Conservation (phyloP, 2,113 vertebrate species). For the Rutilus rutilus region DNA sequence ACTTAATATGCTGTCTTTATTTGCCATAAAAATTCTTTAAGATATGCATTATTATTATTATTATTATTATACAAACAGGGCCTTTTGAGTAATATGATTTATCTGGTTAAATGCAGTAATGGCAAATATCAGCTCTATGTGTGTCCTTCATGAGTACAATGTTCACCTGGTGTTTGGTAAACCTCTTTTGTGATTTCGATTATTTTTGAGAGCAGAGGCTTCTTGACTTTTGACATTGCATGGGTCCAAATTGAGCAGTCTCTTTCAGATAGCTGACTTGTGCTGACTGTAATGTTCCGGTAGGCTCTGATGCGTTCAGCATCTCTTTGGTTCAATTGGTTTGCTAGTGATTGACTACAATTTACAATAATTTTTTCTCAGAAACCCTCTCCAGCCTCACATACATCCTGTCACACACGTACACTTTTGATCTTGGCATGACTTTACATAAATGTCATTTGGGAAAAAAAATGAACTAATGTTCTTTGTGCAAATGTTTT, state of each 20-base stretch:
- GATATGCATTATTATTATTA: not conserved
- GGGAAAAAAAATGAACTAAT: not conserved
- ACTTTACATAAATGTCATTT: not conserved
- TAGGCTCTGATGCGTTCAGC: not conserved
- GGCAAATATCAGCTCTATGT: not conserved
- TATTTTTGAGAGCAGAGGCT: not conserved
- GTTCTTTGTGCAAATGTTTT: not conserved
- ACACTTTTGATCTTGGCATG: not conserved
- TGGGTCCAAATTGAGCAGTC: not conserved
- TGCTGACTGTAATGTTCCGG: not conserved
- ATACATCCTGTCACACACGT: not conserved
- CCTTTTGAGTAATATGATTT: not conserved
- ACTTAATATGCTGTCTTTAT: not conserved
- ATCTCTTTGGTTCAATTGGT: not conserved
- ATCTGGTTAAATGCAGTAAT: not conserved
- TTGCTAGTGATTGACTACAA: not conserved
- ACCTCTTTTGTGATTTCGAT: not conserved
- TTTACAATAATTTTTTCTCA: not conserved
- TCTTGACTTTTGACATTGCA: not conserved
- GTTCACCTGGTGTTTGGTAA: not conserved
- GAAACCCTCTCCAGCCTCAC: not conserved
- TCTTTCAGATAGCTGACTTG: not conserved
- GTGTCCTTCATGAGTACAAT: not conserved
- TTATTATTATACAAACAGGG: not conserved
- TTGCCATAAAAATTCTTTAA: not conserved